Base-by-base conservation (phyloP, 2,113 vertebrate genomes). In the Trinectes maculatus region DNA sequence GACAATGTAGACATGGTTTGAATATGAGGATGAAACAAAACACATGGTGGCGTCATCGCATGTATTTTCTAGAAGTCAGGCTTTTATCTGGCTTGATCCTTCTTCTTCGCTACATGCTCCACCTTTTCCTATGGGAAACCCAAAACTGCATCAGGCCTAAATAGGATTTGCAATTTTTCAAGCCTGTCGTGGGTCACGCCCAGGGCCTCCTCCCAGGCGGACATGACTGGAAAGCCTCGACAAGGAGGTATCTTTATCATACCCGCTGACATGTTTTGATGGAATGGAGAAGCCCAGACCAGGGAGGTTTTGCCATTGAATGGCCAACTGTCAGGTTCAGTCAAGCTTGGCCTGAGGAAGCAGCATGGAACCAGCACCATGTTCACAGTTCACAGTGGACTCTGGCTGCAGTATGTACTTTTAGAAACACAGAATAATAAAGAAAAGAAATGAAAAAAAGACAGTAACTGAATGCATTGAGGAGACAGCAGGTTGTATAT, bases 1-100 rank as follows among this genome's bases (percentile, higher is more conserved):
- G 47, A 59, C 34, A 65, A 44, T 22, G n/a, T 33, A 53, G 42
- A 56, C 48, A 46, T 37, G 76, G 44, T 72, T 54, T 60, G 29
- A 21, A 69, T 36, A 19, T 51, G 28, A 62, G 59, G 43, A 53
- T 46, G 21, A 42, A 19, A 5, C 6, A 33, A 59, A 78, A 64
- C 25, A 28, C 46, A 36, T 2, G 0, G 5, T 40, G 6, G 3
- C 28, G 54, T 44, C 3, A 18, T 19, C 33, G 40, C 47, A n/a
- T 37, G 16, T 15, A 25, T 26, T 55, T 60, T 60, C 65, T n/a
- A 65, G 54, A 62, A 47, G 48, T 60, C 25, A 28, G 26, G 16
- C 16, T 51, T 29, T 51, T 15, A 51, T 18, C 21, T 21, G n/a
- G 10, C 31, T 33, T 10, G 18, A 53, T 53, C 51, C 11, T 34